Percentiles rank a stretch among this genome's conserved stretches.
These are phyloP conservation scores for Branchinecta lindahli DNA, from an alignment of 1,140 invertebrate genomes.

Conservation along the genomic window DNA sequence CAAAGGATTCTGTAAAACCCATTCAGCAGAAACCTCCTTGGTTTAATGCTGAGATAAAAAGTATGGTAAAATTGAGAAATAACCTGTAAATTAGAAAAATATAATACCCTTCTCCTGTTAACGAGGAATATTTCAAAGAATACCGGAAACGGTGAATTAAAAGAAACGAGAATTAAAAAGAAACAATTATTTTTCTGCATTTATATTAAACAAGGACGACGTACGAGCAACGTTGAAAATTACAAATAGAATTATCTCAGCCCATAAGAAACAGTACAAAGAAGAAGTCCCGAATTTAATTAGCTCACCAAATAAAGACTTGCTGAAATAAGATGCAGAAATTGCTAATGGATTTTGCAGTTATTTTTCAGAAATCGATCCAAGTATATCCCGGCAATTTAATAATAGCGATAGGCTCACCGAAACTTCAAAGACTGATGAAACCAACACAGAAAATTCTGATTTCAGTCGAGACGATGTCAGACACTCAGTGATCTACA, in stretches of 20 bases:
- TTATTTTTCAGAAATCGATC: background rate
- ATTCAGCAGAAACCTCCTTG: background rate
- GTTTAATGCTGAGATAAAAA: conserved; percentile 2
- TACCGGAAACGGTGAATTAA: background rate
- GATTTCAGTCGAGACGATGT: background rate
- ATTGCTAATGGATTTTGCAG: conserved; percentile 6
- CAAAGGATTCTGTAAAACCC: conserved; percentile 5
- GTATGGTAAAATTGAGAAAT: conserved; percentile 6
- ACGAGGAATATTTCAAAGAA: background rate
- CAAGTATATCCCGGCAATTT: conserved; percentile 5
- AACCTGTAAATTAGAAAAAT: background rate
- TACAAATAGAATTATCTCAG: background rate
- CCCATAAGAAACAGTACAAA: conserved; percentile 1
- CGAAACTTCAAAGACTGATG: background rate
- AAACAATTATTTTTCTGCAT: background rate
- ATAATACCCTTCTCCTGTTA: background rate
- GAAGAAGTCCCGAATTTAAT: background rate
- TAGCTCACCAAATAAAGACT: background rate
- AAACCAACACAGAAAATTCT: background rate
- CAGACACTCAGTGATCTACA: background rate
- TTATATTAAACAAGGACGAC: background rate
- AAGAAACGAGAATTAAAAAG: conserved; percentile 6
- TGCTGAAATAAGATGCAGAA: background rate
- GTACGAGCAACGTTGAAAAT: background rate
- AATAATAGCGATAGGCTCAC: background rate